Evolutionary conservation across 1,140 invertebrate genomes (phyloP).

Genomic region (Apolygus lucorum): DNA sequence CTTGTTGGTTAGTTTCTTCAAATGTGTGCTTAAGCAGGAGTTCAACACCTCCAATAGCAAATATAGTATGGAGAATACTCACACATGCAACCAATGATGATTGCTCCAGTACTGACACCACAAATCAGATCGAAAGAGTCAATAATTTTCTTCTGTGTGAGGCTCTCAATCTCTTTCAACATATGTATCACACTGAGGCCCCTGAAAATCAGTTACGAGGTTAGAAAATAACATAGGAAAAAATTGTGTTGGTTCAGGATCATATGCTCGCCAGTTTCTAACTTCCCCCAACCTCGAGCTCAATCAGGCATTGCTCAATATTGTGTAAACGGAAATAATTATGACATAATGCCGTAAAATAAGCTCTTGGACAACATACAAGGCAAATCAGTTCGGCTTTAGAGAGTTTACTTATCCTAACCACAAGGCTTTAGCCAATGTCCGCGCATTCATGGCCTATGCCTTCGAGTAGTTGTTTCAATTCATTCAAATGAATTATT

Average conservation of each 20-base stretch:
- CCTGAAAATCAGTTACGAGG: slow-evolving; percentile 38
- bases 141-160: slow-evolving; percentile 54
- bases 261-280: background rate
- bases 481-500: too few species aligned
- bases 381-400: background rate
- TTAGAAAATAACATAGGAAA: background rate
- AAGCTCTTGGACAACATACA: background rate
- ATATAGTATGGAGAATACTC: too few species aligned
- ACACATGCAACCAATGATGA: slow-evolving; percentile 59
- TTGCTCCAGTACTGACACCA: slow-evolving; percentile 84
- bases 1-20: too few species aligned
- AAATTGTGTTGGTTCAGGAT: background rate
- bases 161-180: slow-evolving; percentile 61
- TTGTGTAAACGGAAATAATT: background rate
- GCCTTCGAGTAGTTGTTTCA: too few species aligned
- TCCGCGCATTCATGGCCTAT: too few species aligned
- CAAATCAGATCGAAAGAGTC: slow-evolving; percentile 84
- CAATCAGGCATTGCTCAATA: background rate
- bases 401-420: too few species aligned
- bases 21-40: too few species aligned
- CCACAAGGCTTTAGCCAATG: too few species aligned
- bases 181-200: slow-evolving; percentile 75
- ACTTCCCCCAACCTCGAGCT: background rate
- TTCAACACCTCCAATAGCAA: too few species aligned
- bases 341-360: background rate